A percentile compares a stretch with the other conserved stretches of the same genome.
Conservation (phyloP, 30 jellyfish, hydroid and myxozoan species). For the Calvadosia cruxmelitensis region DNA sequence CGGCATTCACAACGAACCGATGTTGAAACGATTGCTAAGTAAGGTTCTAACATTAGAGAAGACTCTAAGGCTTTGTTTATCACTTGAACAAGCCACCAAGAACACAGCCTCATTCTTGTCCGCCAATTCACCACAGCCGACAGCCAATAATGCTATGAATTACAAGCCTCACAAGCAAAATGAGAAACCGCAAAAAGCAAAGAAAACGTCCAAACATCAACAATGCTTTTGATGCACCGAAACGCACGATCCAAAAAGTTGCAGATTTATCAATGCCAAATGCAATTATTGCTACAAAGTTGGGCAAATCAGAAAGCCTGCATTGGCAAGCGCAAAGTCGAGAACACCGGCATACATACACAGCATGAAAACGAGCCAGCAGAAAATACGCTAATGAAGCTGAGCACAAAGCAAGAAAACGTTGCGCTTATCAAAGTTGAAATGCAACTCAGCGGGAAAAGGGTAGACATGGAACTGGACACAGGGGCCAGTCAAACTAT, state of each 20-base stretch:
- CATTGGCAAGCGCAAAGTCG: too few species aligned
- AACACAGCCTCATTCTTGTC: not conserved
- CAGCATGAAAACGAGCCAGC: too few species aligned
- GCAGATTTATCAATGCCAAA: not conserved
- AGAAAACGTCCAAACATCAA: too few species aligned
- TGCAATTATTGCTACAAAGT: not conserved
- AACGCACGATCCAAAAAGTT: too few species aligned
- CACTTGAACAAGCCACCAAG: not conserved
- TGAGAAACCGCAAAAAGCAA: too few species aligned
- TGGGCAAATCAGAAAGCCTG: not conserved
- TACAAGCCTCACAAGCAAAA: too few species aligned
- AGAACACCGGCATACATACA: too few species aligned
- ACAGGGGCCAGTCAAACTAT: not conserved
- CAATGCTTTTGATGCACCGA: too few species aligned
- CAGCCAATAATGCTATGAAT: not conserved
- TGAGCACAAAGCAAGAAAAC: too few species aligned
- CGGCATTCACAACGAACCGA: conserved; percentile 21
- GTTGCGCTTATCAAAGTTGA: not conserved
- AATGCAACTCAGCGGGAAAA: not conserved
- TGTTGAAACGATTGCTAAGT: conserved; percentile 16
- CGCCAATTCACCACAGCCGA: not conserved
- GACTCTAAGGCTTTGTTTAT: not conserved
- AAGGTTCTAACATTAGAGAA: conserved; percentile 8
- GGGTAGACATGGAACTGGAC: not conserved
- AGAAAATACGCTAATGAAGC: too few species aligned